Evolutionary conservation across 2,797 vertebrate species (phyloP).

Genomic region (Nyctibius grandis): DNA sequence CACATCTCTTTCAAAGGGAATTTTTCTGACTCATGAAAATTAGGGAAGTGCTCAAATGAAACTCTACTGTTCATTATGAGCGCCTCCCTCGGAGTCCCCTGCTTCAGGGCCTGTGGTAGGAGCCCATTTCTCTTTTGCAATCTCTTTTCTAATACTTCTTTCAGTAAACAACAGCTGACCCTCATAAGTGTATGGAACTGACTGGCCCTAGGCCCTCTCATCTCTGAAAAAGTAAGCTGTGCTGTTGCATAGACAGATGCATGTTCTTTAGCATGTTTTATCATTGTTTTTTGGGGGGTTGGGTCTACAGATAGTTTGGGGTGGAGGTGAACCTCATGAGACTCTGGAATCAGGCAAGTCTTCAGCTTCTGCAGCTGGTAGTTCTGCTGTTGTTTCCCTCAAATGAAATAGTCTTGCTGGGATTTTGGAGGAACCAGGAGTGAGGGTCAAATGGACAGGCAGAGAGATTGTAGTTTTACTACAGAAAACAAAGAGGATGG

Average conservation of each 20-base stretch:
- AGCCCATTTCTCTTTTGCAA: background rate
- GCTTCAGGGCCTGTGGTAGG: background rate
- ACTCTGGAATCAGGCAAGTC: background rate
- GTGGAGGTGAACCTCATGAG: background rate
- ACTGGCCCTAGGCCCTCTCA: background rate
- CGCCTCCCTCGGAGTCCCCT: background rate
- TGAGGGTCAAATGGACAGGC: background rate
- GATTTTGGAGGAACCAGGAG: background rate
- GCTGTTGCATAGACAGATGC: background rate
- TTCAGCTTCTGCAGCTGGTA: background rate
- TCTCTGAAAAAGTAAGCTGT: background rate
- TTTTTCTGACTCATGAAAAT: conserved; percentile 15
- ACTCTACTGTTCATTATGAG: background rate
- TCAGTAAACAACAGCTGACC: conserved; percentile 27
- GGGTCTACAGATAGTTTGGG: background rate
- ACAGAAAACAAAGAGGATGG: background rate
- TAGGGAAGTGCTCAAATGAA: background rate
- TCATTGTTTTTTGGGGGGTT: accelerated
- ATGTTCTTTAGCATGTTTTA: background rate
- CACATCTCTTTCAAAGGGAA: background rate
- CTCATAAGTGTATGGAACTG: background rate
- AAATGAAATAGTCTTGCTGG: background rate
- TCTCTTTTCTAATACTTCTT: background rate
- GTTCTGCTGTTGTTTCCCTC: background rate
- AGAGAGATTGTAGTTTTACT: background rate